Evolutionary conservation across 2,797 vertebrate species (phyloP).

Genomic region (Lutjanus campechanus): DNA sequence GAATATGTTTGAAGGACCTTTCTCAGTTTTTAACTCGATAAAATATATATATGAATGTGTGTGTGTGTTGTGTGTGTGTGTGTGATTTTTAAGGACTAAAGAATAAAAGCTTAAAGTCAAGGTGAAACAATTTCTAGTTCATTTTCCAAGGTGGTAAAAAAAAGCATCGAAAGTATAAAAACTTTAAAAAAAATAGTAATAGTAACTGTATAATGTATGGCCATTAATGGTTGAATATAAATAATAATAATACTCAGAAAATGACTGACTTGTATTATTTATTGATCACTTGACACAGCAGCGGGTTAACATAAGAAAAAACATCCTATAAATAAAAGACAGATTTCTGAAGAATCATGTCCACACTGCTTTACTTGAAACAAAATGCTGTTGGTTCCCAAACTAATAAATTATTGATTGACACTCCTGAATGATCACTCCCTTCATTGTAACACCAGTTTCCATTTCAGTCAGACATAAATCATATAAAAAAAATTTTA

Average conservation of each 20-base stretch:
- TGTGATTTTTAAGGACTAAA: background rate
- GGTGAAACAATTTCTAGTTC: too few species aligned
- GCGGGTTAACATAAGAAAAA: constrained; percentile 2
- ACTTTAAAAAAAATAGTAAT: background rate
- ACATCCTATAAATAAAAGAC: background rate
- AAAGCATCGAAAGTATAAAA: too few species aligned
- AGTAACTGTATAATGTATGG: too few species aligned
- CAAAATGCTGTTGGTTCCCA: background rate
- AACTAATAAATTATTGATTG: background rate
- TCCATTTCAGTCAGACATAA: constrained; percentile 12
- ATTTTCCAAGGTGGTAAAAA: background rate
- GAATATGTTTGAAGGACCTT: background rate
- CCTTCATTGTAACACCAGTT: background rate
- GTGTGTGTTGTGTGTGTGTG: too few species aligned
- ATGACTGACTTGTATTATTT: too few species aligned
- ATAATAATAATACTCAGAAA: too few species aligned
- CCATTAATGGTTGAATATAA: too few species aligned
- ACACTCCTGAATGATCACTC: background rate
- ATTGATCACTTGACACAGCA: too few species aligned
- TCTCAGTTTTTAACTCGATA: background rate
- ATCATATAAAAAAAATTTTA: background rate
- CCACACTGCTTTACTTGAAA: background rate
- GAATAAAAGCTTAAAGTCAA: background rate
- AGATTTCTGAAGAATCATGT: background rate
- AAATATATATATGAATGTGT: too few species aligned